Conservation (phyloP, 1,140 invertebrate genomes). For the Mamestra configurata region DNA sequence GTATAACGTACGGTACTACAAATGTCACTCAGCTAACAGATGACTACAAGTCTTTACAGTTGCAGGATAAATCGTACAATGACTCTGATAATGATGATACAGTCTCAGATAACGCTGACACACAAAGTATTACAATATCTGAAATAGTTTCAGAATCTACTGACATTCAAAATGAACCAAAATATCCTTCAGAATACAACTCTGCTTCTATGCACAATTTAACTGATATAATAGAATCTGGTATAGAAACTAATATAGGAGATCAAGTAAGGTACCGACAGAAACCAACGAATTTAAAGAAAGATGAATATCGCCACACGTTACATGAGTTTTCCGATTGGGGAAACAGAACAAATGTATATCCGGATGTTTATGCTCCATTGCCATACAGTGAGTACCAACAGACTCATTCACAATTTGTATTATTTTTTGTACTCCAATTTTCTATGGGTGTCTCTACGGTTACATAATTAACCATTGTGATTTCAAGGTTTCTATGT, state of each 20-base stretch:
- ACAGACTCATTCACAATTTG: conserved; percentile 16
- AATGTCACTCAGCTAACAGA: conserved; percentile 74
- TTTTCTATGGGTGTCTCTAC: conserved; percentile 21
- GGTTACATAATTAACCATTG: neutral
- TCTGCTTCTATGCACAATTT: conserved; percentile 36
- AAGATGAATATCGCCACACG: conserved; percentile 73
- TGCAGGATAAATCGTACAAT: conserved; percentile 62
- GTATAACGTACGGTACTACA: conserved; percentile 34
- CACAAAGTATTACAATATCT: conserved; percentile 19
- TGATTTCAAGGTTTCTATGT: neutral
- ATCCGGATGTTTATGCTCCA: conserved; percentile 84
- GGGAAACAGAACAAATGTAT: conserved; percentile 79
- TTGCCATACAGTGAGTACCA: conserved; percentile 82
- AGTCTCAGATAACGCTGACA: neutral
- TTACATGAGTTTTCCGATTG: conserved; percentile 76
- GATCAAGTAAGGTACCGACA: conserved; percentile 47
- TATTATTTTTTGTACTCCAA: neutral
- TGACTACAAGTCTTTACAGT: conserved; percentile 77
- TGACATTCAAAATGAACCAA: conserved; percentile 18
- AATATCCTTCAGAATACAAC: conserved; percentile 11
- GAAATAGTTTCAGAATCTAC: conserved; percentile 16
- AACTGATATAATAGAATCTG: conserved; percentile 16
- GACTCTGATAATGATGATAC: conserved; percentile 22
- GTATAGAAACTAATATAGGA: conserved; percentile 5
- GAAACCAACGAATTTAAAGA: conserved; percentile 50